A percentile compares a stretch with the other conserved stretches of the same genome.
These are phyloP conservation scores for Melikaiella ostensackeni DNA, from an alignment of 2,888 invertebrate species.

Conservation along the genomic window DNA sequence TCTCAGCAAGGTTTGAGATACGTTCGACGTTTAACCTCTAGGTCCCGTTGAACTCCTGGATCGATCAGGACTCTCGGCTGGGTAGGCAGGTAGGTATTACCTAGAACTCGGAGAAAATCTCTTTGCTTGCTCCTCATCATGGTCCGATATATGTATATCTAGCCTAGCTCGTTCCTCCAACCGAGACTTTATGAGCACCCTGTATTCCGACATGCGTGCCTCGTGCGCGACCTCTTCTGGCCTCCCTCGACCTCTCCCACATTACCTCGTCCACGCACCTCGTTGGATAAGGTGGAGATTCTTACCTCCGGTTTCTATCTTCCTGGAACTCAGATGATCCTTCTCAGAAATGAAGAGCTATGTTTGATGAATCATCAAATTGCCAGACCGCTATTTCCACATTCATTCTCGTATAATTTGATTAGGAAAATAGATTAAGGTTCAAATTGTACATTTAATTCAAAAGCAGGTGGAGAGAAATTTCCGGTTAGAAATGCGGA, in stretches of 20 bases:
- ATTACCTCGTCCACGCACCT: constrained; percentile 67
- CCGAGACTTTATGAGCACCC: constrained; percentile 68
- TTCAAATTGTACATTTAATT: neutral
- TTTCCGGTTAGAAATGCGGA: too few species aligned
- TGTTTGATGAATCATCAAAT: constrained; percentile 28
- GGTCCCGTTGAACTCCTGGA: constrained; percentile 52
- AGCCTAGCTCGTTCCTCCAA: constrained; percentile 56
- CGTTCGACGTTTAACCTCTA: constrained; percentile 65
- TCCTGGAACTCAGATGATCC: constrained; percentile 11
- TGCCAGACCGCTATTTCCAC: neutral
- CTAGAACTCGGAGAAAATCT: constrained; percentile 60
- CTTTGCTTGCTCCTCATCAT: constrained; percentile 48
- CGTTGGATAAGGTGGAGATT: constrained; percentile 34
- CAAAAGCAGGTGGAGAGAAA: too few species aligned
- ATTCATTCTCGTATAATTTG: neutral
- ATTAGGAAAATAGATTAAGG: neutral
- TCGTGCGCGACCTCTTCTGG: constrained; percentile 64
- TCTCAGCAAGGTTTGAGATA: constrained; percentile 57
- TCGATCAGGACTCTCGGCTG: constrained; percentile 46
- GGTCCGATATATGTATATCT: constrained; percentile 17
- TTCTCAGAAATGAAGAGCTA: constrained; percentile 28
- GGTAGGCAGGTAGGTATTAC: constrained; percentile 52
- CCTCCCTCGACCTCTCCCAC: constrained; percentile 69
- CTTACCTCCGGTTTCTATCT: constrained; percentile 24
- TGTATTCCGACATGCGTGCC: constrained; percentile 67